phyloP scores from a whole-genome alignment of 1,140 invertebrate genomes.

The Drosophila watanabei region DNA sequence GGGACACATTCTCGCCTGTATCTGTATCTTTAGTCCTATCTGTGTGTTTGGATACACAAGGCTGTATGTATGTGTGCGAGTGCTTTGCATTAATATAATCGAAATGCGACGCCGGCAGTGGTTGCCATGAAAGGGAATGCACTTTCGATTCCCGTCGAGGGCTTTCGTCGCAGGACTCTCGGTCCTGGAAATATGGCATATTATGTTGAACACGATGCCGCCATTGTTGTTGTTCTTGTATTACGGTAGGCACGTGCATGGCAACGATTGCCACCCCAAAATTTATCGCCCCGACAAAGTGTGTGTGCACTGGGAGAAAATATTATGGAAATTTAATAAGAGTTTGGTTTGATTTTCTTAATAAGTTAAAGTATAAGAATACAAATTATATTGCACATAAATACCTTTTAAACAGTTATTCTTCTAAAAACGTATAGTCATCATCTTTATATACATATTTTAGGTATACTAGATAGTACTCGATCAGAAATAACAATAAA shows the following conservation, averaged over 20 bases:
- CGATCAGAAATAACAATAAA: no score
- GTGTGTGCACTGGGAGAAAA: constrained; percentile 7
- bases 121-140: constrained; percentile 83
- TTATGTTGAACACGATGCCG: constrained; percentile 77
- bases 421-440: background rate
- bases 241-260: constrained; percentile 82
- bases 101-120: constrained; percentile 72
- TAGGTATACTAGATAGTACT: no score
- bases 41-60: constrained; percentile 16
- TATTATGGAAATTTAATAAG: background rate
- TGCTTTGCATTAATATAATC: constrained; percentile 84
- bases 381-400: background rate
- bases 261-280: constrained; percentile 77
- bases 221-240: constrained; percentile 75
- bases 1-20: constrained; percentile 20
- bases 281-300: constrained; percentile 19
- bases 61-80: constrained; percentile 23
- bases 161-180: constrained; percentile 55
- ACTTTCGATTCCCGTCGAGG: constrained; percentile 77
- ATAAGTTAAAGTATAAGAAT: background rate
- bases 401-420: background rate
- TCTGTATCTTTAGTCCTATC: constrained; percentile 4
- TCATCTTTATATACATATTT: no score
- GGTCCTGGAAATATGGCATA: constrained; percentile 76
- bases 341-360: background rate